Base-by-base conservation (phyloP, 2,113 vertebrate genomes). In the Pseudonaja textilis region DNA sequence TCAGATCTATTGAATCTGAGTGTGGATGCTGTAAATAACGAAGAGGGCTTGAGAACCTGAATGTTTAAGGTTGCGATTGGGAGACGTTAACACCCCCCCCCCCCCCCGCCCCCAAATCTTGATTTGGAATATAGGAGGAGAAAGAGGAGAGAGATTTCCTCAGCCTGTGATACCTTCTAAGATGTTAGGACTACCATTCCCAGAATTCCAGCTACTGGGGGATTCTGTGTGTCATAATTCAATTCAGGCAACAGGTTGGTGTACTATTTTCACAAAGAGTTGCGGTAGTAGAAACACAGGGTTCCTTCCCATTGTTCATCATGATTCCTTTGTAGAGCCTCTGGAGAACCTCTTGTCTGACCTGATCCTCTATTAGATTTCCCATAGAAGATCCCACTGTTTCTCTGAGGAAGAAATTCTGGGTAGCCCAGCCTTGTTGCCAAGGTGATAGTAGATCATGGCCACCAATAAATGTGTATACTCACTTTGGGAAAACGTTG, bases 361-460 rank as follows among this genome's bases (percentile, higher is more conserved):
- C 26, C 59, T 88, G 45, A 42, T 20, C 57, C 29, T 59, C 26
- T 54, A 5, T 34, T 34, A 34, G 69, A 89, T 59, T 89, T 93
- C n/a, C 50, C 45, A 11, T 14, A 42, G 88, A 85, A 89, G 14
- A 93, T 45, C 89, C 87, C 61, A 50, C 54, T 23, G n/a, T 54
- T 89, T 85, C 45, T 57, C 45, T n/a, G 69, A 16, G n/a, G 86
- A 64, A 39, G n/a, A 89, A 34, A n/a, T 93, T 85, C 55, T 54
- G 26, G 90, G 61, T 18, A 52, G 45, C 55, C 45, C 64, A 89
- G 55, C 45, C 87, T 85, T 89, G 87, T 89, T 89, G 64, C 93
- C 69, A 89, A 85, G 87, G 87, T 85, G 74, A 85, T 90, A 69
- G 90, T 88, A 81, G 59, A 87, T 81, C 86, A 93, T 87, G 64